These are phyloP conservation scores for Orchesella cincta DNA, from an alignment of 1,140 invertebrate species.

Conservation along the genomic window DNA sequence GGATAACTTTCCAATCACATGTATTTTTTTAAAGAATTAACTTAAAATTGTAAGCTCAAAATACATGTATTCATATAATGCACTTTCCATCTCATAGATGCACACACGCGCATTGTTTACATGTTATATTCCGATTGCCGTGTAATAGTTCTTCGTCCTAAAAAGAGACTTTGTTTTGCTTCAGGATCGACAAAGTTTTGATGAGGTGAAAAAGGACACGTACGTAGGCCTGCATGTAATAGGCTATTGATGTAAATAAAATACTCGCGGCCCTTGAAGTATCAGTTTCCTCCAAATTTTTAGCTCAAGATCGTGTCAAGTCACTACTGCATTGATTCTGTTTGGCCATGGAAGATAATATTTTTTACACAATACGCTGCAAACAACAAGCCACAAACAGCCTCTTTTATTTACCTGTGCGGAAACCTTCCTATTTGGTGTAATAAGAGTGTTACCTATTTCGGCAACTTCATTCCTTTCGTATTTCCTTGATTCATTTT, in stretches of 20 bases:
- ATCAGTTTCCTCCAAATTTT: background rate
- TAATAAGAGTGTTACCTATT: background rate
- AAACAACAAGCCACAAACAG: too few relatives aligned
- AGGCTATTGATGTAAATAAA: background rate
- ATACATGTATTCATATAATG: too few relatives aligned
- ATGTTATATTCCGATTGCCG: too few relatives aligned
- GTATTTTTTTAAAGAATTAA: too few relatives aligned
- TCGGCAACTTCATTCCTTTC: background rate
- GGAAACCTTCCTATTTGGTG: background rate
- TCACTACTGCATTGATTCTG: background rate
- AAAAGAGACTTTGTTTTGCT: background rate
- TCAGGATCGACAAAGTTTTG: background rate
- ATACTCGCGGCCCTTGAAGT: background rate
- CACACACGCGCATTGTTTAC: too few relatives aligned
- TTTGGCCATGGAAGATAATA: background rate
- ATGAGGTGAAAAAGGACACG: background rate
- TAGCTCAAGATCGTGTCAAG: background rate
- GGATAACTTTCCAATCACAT: too few relatives aligned
- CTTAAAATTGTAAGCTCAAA: too few relatives aligned
- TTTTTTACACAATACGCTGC: too few relatives aligned
- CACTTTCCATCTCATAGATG: too few relatives aligned
- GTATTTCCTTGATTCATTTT: background rate
- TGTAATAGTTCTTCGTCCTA: too few relatives aligned
- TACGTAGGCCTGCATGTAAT: background rate
- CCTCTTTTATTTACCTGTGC: too few relatives aligned